Conservation (phyloP, 2,888 invertebrate genomes). For the Lochmaea crataegi region DNA sequence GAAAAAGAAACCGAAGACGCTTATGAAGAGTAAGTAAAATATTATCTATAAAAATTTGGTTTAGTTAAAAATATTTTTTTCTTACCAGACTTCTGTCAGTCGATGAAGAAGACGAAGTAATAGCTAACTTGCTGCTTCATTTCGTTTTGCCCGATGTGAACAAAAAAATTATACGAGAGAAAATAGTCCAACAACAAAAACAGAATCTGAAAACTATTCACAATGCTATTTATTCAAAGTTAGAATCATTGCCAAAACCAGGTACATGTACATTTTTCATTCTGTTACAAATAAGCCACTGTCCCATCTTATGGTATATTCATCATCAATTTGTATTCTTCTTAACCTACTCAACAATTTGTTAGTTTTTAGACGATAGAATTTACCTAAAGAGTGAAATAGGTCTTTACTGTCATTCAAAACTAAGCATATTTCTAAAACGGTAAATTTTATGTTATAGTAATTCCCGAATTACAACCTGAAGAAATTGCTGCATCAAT, state of each 20-base stretch:
- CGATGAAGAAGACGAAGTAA: slow-evolving; percentile 68
- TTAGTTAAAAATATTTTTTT: slow-evolving; percentile 24
- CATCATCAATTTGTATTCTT: neutral
- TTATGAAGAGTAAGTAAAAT: slow-evolving; percentile 35
- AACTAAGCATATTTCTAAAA: too few relatives aligned
- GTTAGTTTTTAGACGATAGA: neutral
- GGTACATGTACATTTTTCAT: slow-evolving; percentile 36
- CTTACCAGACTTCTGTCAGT: slow-evolving; percentile 12
- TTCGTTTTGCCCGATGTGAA: slow-evolving; percentile 71
- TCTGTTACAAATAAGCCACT: too few relatives aligned
- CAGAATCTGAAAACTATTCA: slow-evolving; percentile 63
- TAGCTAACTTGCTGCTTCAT: slow-evolving; percentile 71
- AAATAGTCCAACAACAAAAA: slow-evolving; percentile 61
- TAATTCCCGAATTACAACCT: neutral
- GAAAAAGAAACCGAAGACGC: slow-evolving; percentile 67
- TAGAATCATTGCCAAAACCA: slow-evolving; percentile 47
- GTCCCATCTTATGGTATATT: too few relatives aligned
- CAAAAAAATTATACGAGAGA: slow-evolving; percentile 62
- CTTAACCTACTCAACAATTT: too few relatives aligned
- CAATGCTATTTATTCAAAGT: slow-evolving; percentile 57
- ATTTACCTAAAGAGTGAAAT: too few relatives aligned
- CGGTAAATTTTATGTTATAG: neutral
- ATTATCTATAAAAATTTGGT: neutral
- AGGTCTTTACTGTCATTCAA: too few relatives aligned
- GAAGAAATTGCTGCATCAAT: slow-evolving; percentile 2